A percentile compares a stretch with the other conserved stretches of the same genome.
Conservation (phyloP, 2,797 vertebrate species). For the Erethizon dorsatum region DNA sequence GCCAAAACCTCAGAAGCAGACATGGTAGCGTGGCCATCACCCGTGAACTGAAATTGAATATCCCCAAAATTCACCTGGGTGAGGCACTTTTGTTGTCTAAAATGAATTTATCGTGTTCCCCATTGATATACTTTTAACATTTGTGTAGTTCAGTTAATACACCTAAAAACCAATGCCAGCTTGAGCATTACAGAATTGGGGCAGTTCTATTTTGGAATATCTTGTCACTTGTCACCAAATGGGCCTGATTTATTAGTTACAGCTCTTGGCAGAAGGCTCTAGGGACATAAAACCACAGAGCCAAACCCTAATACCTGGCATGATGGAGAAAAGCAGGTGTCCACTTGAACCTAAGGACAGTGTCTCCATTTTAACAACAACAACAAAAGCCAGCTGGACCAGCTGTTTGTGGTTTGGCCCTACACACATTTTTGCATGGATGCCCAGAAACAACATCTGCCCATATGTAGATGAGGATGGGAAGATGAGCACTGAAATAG, state of each 20-base stretch:
- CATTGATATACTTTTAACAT: constrained; percentile 84
- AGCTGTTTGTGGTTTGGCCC: constrained; percentile 76
- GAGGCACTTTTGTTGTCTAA: constrained; percentile 78
- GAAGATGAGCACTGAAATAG: constrained; percentile 61
- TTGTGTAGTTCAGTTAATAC: constrained; percentile 86
- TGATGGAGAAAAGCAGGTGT: constrained; percentile 86
- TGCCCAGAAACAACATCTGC: constrained; percentile 77
- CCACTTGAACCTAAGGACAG: constrained; percentile 73
- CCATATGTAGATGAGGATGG: constrained; percentile 48
- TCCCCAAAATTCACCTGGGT: constrained; percentile 56
- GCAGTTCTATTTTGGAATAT: constrained; percentile 86
- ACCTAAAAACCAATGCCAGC: constrained; percentile 85
- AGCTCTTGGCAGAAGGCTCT: constrained; percentile 81
- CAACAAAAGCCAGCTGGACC: constrained; percentile 83
- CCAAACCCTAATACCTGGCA: constrained; percentile 87
- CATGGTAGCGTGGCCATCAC: constrained; percentile 76
- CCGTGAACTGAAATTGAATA: constrained; percentile 75
- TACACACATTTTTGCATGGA: constrained; percentile 70
- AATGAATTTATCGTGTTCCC: constrained; percentile 81
- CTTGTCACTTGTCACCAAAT: constrained; percentile 86
- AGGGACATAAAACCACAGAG: constrained; percentile 86
- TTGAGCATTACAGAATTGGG: constrained; percentile 82
- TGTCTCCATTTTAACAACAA: constrained; percentile 63
- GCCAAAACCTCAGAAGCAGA: constrained; percentile 84
- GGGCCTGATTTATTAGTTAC: constrained; percentile 86